A percentile compares a stretch with the other conserved stretches of the same genome.
Conservation (phyloP, 1,140 invertebrate species). For the Dendroctonus valens region DNA sequence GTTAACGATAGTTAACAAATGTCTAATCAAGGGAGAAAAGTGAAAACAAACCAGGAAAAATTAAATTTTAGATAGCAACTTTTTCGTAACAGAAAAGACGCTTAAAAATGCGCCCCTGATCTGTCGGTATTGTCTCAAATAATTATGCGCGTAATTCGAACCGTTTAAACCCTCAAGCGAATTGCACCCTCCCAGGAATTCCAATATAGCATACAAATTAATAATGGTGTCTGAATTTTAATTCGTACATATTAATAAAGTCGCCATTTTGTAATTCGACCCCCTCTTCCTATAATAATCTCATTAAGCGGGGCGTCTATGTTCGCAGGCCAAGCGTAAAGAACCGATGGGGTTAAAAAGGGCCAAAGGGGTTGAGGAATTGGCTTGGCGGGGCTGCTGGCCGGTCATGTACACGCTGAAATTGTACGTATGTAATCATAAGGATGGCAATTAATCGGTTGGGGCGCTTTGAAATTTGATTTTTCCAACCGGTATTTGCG, state of each 20-base stretch:
- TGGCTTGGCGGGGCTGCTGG: constrained; percentile 9
- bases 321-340: constrained; percentile 39
- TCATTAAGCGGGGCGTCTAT: constrained; percentile 44
- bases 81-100: no score
- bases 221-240: constrained; percentile 40
- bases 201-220: constrained; percentile 35
- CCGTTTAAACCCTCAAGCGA: constrained; percentile 3
- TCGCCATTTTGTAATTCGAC: constrained; percentile 40
- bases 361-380: constrained; percentile 36
- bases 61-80: no score
- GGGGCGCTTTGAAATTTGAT: constrained; percentile 39
- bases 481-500: constrained; percentile 32
- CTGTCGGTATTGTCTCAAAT: neutral
- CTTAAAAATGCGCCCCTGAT: no score
- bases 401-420: constrained; percentile 15
- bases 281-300: constrained; percentile 42
- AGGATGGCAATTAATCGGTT: constrained; percentile 35
- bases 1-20: no score
- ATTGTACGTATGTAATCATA: constrained; percentile 35
- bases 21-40: no score
- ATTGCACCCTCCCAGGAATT: constrained; percentile 18
- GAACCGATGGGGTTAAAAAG: constrained; percentile 40
- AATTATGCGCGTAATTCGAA: constrained; percentile 9
- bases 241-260: constrained; percentile 41
- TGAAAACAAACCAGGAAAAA: no score